Evolutionary conservation across 2,888 invertebrate species (phyloP), one percentile per base, ranked within the genome.

Genomic region (Cephus rjabovi): DNA sequence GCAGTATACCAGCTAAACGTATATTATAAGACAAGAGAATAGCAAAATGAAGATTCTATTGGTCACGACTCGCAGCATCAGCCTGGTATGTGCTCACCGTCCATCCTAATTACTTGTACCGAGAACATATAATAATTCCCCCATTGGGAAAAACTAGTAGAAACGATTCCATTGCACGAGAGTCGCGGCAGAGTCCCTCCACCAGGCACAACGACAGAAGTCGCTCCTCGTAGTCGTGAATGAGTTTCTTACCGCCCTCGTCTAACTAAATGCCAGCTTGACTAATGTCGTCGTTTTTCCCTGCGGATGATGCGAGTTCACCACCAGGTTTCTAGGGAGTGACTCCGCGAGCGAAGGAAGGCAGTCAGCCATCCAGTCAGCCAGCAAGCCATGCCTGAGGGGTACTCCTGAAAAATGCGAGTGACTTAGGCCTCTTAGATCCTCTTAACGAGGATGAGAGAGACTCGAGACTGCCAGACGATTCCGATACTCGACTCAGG

Each of bases 21-120:
- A 56, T 56, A 56, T 56, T 56, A 56, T 56, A 23, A 56, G 40
- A 23, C 9, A 56, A 56, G 23, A 23, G 40, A 56, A 56, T 56
- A 56, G 40, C 23, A 56, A 15, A 40, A 15, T 40, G 40, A 40
- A 56, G 23, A 56, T 56, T 23, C 23, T 56, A 56, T 56, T 23
- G 40, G 40, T 56, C 23, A 56, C 40, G 40, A 56, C 40, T 56
- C 23, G 9, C 71, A 33, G 71, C 71, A 71, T 71, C 71, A 33
- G 82, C 83, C 82, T 80, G 83, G 85, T 85, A 85, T 82, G 77
- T 77, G 76, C 74, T 77, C 79, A 76, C 81, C 82, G 85, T 82
- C 78, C 83, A 83, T 79, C 83, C 84, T 87, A 87, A 87, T 88
- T 87, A 87, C 84, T 83, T 75, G 83, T 87, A 86, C 86, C 84